These are phyloP conservation scores for Ptychadena robeensis DNA, from an alignment of 2,797 vertebrate species.

Conservation along the genomic window DNA sequence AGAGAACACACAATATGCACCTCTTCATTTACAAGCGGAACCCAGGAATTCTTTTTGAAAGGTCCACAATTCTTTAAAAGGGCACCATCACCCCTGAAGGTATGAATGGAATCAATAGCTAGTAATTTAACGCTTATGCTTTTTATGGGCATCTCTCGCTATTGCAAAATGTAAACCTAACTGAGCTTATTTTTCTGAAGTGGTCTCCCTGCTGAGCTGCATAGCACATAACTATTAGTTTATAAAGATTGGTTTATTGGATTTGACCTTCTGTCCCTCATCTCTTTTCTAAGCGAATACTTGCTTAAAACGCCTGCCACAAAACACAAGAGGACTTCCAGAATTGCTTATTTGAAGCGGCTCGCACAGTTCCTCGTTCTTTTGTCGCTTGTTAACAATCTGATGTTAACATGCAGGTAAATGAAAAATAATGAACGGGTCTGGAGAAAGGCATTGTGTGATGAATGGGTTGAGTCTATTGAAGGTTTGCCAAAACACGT, in stretches of 20 bases:
- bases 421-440: not conserved
- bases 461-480: not conserved
- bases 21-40: conserved; percentile 40
- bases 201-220: conserved; percentile 55
- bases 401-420: conserved; percentile 24
- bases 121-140: conserved; percentile 60
- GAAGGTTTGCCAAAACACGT: not conserved
- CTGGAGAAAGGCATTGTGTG: not conserved
- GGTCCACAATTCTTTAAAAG: conserved; percentile 49
- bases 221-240: conserved; percentile 58
- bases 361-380: conserved; percentile 26
- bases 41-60: conserved; percentile 46
- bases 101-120: conserved; percentile 58
- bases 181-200: conserved; percentile 58
- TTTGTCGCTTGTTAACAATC: conserved; percentile 19
- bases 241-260: conserved; percentile 58
- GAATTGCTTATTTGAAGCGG: conserved; percentile 44
- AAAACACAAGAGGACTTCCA: conserved; percentile 47
- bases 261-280: conserved; percentile 57
- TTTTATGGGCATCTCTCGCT: conserved; percentile 51
- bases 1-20: conserved; percentile 6
- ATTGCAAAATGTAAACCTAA: conserved; percentile 57
- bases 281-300: conserved; percentile 55
- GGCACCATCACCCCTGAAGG: conserved; percentile 50
- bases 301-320: conserved; percentile 44